Evolutionary conservation across 2,888 invertebrate species (phyloP).

Genomic region (Sycophila texana): DNA sequence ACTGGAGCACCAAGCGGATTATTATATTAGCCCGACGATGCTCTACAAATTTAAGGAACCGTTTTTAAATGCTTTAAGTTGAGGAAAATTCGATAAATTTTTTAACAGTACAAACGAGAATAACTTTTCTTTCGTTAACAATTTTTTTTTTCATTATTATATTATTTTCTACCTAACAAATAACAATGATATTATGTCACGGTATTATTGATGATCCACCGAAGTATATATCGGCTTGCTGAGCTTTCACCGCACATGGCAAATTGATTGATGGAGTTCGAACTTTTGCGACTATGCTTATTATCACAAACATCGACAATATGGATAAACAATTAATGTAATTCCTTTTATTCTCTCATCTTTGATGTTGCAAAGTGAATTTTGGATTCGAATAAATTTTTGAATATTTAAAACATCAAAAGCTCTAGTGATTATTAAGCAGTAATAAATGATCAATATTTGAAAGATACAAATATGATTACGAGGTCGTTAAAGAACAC

Average conservation of each 20-base stretch:
- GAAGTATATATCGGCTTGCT: background rate
- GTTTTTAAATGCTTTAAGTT: background rate
- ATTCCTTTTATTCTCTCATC: no score
- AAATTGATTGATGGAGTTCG: slow-evolving; percentile 17
- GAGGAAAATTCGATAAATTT: background rate
- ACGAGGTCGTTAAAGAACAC: no score
- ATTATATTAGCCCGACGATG: background rate
- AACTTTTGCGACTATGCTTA: slow-evolving; percentile 4
- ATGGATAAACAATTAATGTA: slow-evolving; percentile 3
- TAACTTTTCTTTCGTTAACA: background rate
- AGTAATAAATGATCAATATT: no score
- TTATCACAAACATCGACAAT: background rate
- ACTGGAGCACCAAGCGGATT: background rate
- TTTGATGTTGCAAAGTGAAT: no score
- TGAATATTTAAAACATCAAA: background rate
- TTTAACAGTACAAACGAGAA: background rate
- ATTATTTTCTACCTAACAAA: slow-evolving; percentile 1
- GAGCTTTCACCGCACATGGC: slow-evolving; percentile 2
- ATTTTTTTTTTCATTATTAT: slow-evolving; percentile 12
- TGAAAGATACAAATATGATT: no score
- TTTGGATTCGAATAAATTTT: background rate
- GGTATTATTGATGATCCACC: slow-evolving; percentile 8
- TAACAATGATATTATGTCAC: slow-evolving; percentile 1
- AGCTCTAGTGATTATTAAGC: no score
- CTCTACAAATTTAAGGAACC: background rate